phyloP scores from a whole-genome alignment of 2,113 vertebrate genomes.

The Otis tarda region DNA sequence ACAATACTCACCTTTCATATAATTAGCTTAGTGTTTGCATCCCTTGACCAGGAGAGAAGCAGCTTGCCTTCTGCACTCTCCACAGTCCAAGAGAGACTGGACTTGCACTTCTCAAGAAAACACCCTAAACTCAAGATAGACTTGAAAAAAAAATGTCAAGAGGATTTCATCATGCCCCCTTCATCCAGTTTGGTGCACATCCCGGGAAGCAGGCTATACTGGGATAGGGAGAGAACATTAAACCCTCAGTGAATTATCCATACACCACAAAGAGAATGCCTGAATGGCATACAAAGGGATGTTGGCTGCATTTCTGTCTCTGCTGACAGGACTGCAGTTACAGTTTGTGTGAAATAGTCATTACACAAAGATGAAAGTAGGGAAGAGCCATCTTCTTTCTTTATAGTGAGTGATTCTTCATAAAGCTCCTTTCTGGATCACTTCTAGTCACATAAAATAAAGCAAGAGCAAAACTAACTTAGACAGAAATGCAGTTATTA shows the following conservation, averaged over 20 bases:
- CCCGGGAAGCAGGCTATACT: background rate
- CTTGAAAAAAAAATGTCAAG: background rate
- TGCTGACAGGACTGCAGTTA: background rate
- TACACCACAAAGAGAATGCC: background rate
- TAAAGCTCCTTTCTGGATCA: background rate
- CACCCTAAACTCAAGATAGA: background rate
- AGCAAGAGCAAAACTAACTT: background rate
- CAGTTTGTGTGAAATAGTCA: background rate
- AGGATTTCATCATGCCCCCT: accelerated
- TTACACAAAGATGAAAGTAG: background rate
- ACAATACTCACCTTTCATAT: background rate
- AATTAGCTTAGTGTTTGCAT: background rate
- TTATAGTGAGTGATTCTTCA: background rate
- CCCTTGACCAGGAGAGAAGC: background rate
- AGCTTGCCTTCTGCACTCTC: background rate
- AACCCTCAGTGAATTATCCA: background rate
- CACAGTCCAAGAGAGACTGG: background rate
- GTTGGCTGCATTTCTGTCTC: background rate
- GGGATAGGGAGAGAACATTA: background rate
- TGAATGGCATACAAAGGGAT: background rate
- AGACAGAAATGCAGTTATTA: background rate
- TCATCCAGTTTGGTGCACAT: background rate
- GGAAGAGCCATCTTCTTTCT: background rate
- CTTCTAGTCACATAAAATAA: background rate
- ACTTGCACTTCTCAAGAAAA: background rate